Base-by-base conservation (phyloP, 2,113 vertebrate species). In the Electrona antarctica region DNA sequence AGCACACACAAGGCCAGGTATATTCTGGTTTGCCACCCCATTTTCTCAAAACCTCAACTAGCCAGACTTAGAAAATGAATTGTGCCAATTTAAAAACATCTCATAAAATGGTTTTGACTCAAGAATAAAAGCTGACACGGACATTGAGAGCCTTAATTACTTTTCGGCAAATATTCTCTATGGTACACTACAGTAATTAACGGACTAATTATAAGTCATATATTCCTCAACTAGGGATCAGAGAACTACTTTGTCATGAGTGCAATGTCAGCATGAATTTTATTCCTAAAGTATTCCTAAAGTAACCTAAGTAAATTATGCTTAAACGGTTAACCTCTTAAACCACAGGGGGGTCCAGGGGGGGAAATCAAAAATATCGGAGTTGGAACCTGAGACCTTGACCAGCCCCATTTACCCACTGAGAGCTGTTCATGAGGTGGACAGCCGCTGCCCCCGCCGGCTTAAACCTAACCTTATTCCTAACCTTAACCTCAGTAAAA, bases 71-170 rank as follows among this genome's bases (percentile, higher is more conserved):
- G 67, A 78, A 67, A 71, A 74, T 78, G 79, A 78, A 80, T 77
- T 82, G 60, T 60, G 62, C 62, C 60, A 66, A 63, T 60, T 11
- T 85, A 49, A 72, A 74, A 82, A 29, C 49, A 64, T 33, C 21
- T 50, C 21, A 28, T 69, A 70, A 87, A 84, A 85, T 60, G 57
- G 77, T 80, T 66, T 73, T 56, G 13, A 80, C 78, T 79, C 75
- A 67, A 82, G 78, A 90, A 67, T 79, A 82, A 88, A 65, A 88
- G 72, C 81, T 81, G 70, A 81, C 74, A 78, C 71, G 59, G 64
- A 79, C 81, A 73, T 7, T n/a, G 21, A 86, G 49, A 74, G 57
- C 29, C 60, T 47, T 51, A 85, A 85, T 89, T 83, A 82, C 52
- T 62, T 73, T 67, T 74, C 69, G 75, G 67, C 73, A 71, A 66